A percentile compares a stretch with the other conserved stretches of the same genome.
These are phyloP conservation scores for Crocidura indochinensis DNA, from an alignment of 2,797 vertebrate genomes.

Conservation along the genomic window DNA sequence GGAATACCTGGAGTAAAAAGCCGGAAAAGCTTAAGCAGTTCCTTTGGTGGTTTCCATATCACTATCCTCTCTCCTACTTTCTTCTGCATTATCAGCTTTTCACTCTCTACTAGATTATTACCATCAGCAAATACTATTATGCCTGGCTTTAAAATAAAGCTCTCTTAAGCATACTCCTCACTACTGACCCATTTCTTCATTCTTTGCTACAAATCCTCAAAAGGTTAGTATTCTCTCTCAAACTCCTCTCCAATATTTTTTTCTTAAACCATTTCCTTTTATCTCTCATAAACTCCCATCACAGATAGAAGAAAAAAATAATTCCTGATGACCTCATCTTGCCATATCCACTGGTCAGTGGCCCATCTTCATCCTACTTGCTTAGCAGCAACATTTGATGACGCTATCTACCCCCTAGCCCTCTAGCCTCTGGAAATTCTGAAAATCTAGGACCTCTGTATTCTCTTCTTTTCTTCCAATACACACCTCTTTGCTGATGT, in stretches of 20 bases:
- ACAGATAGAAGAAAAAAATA: not conserved
- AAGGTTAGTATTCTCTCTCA: not conserved
- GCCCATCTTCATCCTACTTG: not conserved
- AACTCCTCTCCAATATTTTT: conserved; percentile 22
- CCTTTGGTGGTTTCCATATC: conserved; percentile 72
- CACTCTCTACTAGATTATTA: conserved; percentile 23
- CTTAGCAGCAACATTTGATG: not conserved
- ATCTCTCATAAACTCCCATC: conserved; percentile 20
- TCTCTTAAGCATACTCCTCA: not conserved
- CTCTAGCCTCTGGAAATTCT: not conserved
- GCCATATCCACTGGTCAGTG: not conserved
- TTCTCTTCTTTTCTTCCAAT: not conserved
- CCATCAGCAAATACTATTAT: conserved; percentile 22
- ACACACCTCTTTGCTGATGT: not conserved
- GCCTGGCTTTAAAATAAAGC: conserved; percentile 19
- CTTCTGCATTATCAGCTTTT: conserved; percentile 32
- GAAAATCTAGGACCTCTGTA: not conserved
- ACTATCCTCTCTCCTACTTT: conserved; percentile 49
- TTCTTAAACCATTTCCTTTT: not conserved
- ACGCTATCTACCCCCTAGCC: not conserved
- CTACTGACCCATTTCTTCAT: conserved; percentile 3
- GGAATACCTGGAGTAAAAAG: conserved; percentile 72
- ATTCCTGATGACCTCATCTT: not conserved
- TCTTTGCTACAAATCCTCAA: not conserved
- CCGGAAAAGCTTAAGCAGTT: conserved; percentile 62